Base-by-base conservation (phyloP, 2,113 vertebrate species). In the Thalassarche chlororhynchos region DNA sequence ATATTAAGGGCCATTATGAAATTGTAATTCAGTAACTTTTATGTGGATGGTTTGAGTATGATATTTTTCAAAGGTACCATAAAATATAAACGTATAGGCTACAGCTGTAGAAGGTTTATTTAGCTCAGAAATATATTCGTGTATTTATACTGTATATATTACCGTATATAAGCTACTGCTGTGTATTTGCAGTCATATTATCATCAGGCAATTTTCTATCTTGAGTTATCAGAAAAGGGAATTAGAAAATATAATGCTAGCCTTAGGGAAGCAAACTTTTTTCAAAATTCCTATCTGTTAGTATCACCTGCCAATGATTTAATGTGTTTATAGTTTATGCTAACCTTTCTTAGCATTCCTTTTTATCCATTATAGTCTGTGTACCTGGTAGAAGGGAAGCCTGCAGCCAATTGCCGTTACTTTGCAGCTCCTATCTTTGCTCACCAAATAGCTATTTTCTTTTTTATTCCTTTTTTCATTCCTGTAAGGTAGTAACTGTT, bases 261-360 rank as follows among this genome's bases (percentile, higher is more conserved):
- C 96, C 87, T 90, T 81, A 65, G 91, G 84, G 84, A 85, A 95
- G 62, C 52, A 93, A 89, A 93, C 9, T 58, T 93, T 87, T 87
- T 92, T 31, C 26, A 38, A 83, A 89, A 81, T 34, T 78, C 52
- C 66, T 95, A 89, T 97, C 92, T 96, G 44, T 40, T 93, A 81
- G 55, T 91, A 95, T 97, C 92, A 96, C 89, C 87, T 95, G 93
- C 87, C 89, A 92, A 19, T 86, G 68, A 89, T 95, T 97, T 95
- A 97, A 93, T 89, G 84, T 85, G 74, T 90, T 97, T 93, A 81
- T 93, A 83, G 72, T 94, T 95, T 83, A 95, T 95, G 83, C 77
- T 85, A 97, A 92, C 68, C 66, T 95, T 93, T 89, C 82, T 79
- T 89, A 87, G 80, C 74, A 81, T 94, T 90, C 60, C 60, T 91